Evolutionary conservation across 1,140 invertebrate genomes (phyloP), one percentile per base, ranked within the genome.

Genomic region (Drosophila bocqueti): DNA sequence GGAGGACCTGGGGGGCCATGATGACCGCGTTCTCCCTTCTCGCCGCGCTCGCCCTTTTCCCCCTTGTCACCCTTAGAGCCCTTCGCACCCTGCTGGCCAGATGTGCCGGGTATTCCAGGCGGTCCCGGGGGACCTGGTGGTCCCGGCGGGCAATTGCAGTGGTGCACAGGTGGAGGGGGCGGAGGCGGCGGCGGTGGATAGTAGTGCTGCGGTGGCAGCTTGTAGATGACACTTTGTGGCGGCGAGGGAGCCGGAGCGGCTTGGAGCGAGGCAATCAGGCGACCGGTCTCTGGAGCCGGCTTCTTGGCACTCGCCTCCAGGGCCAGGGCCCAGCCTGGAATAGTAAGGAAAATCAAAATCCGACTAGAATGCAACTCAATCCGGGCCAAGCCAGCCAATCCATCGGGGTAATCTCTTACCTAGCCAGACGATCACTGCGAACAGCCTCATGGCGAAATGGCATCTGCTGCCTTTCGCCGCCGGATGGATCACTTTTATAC

Each of bases 51-150:
- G 83, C 94, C 94, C 45, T 94, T 94, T 15, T 94, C 93, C 13
- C 97, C 97, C 76, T 95, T 94, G 10, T 94, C 93, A 13, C 97
- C 97, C 77, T 95, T 94, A 4, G 94, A 92, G n/a, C 96, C 95
- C 58, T 94, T 94, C 36, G 95, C 91, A 5, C 96, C 96, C 57
- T 94, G 94, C 36, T 95, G 92, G 2, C 96, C 96, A 31, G 96
- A 96, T 54, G 93, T 94, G 31, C 97, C 97, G 46, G 95, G 93
- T 2, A 94, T 36, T 2, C 83, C 83, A 1, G 83, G 83, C 1
- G 77, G 97, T 92, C 93, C 96, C 79, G 97, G 97, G 38, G 93
- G 94, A 11, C 95, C 95, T 0, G 94, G 93, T n/a, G 94, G 94
- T 7, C 95, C 95, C 1, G 94, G 93, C 10, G 94, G 94, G 45